These are phyloP conservation scores for Pterostichus niger DNA, from an alignment of 2,888 invertebrate genomes.

Conservation along the genomic window DNA sequence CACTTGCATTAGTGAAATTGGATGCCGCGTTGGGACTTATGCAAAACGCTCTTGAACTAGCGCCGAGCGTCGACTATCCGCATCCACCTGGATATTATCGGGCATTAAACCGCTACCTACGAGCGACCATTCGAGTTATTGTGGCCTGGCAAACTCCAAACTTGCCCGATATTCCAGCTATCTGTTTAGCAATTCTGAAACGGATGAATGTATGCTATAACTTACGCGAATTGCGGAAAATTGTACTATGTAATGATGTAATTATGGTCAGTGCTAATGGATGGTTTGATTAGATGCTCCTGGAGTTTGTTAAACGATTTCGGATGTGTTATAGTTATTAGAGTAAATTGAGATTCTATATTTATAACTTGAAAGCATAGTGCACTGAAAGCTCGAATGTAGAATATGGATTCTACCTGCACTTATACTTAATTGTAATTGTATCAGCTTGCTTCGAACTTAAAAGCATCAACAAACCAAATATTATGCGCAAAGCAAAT, in stretches of 20 bases:
- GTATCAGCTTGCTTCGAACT: too few relatives aligned
- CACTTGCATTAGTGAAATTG: constrained; percentile 52
- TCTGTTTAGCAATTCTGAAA: constrained; percentile 30
- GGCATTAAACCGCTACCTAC: background rate
- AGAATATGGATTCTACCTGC: background rate
- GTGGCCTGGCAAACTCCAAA: constrained; percentile 7
- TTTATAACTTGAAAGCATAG: background rate
- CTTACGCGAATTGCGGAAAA: constrained; percentile 20
- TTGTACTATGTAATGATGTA: constrained; percentile 25
- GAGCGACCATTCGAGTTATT: constrained; percentile 6
- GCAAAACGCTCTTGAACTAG: constrained; percentile 47
- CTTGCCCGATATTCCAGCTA: constrained; percentile 13
- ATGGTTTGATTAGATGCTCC: constrained; percentile 29
- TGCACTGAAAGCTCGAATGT: background rate
- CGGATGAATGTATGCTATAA: constrained; percentile 28
- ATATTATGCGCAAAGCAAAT: too few relatives aligned
- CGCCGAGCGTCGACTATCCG: background rate
- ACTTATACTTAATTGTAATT: background rate
- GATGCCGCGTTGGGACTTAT: constrained; percentile 36
- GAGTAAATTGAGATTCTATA: constrained; percentile 4
- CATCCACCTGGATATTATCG: constrained; percentile 51
- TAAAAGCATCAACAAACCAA: too few relatives aligned
- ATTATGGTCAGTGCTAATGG: constrained; percentile 50
- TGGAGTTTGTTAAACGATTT: constrained; percentile 41
- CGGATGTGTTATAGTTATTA: constrained; percentile 49